Base-by-base conservation (phyloP, 2,113 vertebrate genomes). In the Mesocricetus auratus region DNA sequence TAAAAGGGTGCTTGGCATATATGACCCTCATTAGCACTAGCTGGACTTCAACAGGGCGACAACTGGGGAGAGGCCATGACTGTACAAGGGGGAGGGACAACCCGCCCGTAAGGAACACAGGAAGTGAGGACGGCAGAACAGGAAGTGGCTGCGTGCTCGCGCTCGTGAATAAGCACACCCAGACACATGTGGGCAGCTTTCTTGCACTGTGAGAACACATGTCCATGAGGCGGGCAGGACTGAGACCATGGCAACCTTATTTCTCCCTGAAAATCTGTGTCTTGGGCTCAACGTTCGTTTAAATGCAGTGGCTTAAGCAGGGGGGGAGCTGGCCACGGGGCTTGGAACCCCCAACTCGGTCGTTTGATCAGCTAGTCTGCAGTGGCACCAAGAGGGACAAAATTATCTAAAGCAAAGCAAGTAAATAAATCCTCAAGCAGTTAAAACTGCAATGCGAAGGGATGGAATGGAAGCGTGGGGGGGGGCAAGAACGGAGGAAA, bases 171-270 rank as follows among this genome's bases (percentile, higher is more conserved):
- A 42, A 11, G 26, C 39, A 68, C 7, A 73, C 7, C 66, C 1
- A 77, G 22, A 53, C 31, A 31, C 69, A 11, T 1, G 33, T 5
- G 33, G 50, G 1, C 0, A 47, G 36, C 13, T 78, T 79, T 42
- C 7, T 45, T 50, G 21, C 22, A 16, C 16, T 21, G 42, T 33
- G 60, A 64, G 82, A 45, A n/a, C 60, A 45, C 60, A 33, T 26
- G 29, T 31, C 62, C 60, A 5, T 13, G 42, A 75, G 53, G 75
- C 31, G 7, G n/a, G 62, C 7, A 7, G 29, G 26, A 22, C 16
- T 2, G 17, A 68, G 50, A 13, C 68, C 42, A n/a, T 0, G 0
- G 11, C 1, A 4, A n/a, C 50, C 47, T 62, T 53, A n/a, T 17
- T 71, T 66, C 77, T 78, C 50, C 22, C 81, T 26, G 74, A 45